phyloP scores from a whole-genome alignment of 1,140 invertebrate species.

The Wasmannia auropunctata region DNA sequence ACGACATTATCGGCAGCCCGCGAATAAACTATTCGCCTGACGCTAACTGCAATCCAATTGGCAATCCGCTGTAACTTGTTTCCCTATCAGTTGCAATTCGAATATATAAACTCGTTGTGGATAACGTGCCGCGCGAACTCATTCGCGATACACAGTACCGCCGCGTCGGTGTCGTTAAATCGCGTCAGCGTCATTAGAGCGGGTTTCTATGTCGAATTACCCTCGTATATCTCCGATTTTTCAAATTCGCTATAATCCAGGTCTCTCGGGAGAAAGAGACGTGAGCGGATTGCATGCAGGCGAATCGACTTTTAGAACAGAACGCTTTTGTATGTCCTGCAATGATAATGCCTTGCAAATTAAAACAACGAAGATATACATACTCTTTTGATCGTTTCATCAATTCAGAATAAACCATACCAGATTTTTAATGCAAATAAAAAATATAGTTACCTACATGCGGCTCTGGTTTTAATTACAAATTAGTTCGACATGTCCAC shows the following conservation, averaged over 20 bases:
- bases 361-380: background rate
- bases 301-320: background rate
- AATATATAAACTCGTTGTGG: constrained; percentile 55
- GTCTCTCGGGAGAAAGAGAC: background rate
- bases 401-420: background rate
- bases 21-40: constrained; percentile 52
- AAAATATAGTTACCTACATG: background rate
- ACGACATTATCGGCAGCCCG: constrained; percentile 26
- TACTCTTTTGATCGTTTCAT: background rate
- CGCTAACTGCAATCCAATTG: constrained; percentile 57
- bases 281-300: background rate
- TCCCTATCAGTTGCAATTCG: constrained; percentile 55
- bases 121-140: constrained; percentile 36
- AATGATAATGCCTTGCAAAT: background rate
- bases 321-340: background rate
- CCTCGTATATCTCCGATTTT: background rate
- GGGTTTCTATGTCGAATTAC: constrained; percentile 22
- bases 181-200: constrained; percentile 38
- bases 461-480: background rate
- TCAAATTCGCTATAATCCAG: background rate
- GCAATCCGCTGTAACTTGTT: constrained; percentile 56
- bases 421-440: background rate
- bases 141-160: background rate
- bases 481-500: background rate
- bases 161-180: constrained; percentile 29